Conservation (phyloP, 2,888 invertebrate species). For the Cosmia trapezina region DNA sequence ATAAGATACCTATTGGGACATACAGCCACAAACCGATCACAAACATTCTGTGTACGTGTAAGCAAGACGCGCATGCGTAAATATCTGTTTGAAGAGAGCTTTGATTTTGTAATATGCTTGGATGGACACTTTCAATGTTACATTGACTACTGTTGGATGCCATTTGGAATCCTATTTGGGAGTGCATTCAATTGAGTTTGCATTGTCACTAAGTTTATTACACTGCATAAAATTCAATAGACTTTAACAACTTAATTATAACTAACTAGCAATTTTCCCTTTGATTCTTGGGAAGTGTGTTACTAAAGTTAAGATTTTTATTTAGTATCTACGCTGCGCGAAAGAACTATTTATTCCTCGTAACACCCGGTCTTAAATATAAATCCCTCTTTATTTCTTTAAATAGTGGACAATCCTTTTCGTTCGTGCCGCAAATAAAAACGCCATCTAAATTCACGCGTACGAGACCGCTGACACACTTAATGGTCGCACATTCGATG, state of each 20-base stretch:
- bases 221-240: not conserved
- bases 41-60: slow-evolving; percentile 2
- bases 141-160: not conserved
- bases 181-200: not conserved
- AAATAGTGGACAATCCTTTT: slow-evolving; percentile 42
- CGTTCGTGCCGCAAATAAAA: slow-evolving; percentile 75
- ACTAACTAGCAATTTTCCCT: not conserved
- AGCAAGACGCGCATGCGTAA: not conserved
- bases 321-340: not conserved
- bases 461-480: slow-evolving; percentile 62
- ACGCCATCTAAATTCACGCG: slow-evolving; percentile 75
- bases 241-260: not conserved
- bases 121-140: not conserved
- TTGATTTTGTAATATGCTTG: not conserved
- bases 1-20: not conserved
- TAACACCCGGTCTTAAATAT: slow-evolving; percentile 22
- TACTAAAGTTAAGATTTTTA: not conserved
- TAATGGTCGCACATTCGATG: slow-evolving; percentile 74
- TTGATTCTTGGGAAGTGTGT: not conserved
- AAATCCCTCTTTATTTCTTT: slow-evolving; percentile 26
- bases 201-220: not conserved
- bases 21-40: not conserved
- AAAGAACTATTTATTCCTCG: slow-evolving; percentile 16
- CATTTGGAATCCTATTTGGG: not conserved
- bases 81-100: slow-evolving; percentile 5